Conservation (phyloP, 2,797 vertebrate genomes). For the Potorous gilbertii region DNA sequence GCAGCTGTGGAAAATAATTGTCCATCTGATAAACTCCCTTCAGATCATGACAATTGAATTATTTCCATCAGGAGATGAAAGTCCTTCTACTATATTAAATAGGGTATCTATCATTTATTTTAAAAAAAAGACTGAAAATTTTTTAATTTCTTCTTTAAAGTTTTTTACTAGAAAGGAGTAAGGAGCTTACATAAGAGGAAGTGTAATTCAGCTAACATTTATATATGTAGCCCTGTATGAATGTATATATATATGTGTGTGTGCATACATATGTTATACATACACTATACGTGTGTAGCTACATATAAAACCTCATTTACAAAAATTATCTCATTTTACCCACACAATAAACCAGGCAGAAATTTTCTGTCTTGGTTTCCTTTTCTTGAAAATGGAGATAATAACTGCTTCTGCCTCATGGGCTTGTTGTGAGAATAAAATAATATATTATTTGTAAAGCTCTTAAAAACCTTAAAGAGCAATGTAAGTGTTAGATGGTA, state of each 20-base stretch:
- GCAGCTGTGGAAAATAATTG: background rate
- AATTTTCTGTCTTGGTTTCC: background rate
- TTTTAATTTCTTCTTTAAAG: background rate
- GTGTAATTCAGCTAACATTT: background rate
- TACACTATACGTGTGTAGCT: too few species aligned
- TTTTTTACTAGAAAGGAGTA: background rate
- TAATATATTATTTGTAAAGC: background rate
- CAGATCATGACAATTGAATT: background rate
- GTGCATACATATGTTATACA: too few species aligned
- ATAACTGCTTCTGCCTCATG: background rate
- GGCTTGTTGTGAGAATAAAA: background rate
- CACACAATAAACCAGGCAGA: background rate
- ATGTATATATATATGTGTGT: background rate
- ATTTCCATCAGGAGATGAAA: background rate
- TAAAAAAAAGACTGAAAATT: too few species aligned
- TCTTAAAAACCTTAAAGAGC: background rate
- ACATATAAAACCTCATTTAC: background rate
- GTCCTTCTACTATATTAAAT: background rate
- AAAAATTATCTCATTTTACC: background rate
- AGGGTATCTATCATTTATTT: background rate
- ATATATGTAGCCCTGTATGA: background rate
- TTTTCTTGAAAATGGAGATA: background rate
- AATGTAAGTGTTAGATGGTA: background rate
- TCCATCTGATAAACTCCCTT: background rate
- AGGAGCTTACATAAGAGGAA: background rate